Evolutionary conservation across 1,140 invertebrate species (phyloP).

Genomic region (Riptortus pedestris): DNA sequence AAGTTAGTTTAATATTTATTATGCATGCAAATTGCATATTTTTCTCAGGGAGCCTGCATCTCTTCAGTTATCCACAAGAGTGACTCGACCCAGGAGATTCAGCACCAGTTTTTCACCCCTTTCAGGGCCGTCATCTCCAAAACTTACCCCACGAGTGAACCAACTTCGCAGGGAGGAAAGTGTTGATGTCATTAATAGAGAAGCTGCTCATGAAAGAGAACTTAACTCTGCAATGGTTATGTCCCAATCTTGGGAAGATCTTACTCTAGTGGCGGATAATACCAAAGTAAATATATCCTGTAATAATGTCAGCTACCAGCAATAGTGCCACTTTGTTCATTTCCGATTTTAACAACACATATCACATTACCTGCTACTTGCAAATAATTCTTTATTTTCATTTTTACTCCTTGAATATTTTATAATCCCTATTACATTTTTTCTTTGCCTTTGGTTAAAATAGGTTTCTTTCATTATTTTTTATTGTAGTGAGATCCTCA

Average conservation of each 20-base stretch:
- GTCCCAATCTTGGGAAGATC: constrained; percentile 80
- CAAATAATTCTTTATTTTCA: too few species aligned
- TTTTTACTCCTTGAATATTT: too few species aligned
- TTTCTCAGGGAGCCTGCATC: constrained; percentile 10
- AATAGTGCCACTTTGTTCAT: too few species aligned
- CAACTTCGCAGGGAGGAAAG: constrained; percentile 81
- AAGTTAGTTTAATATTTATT: too few species aligned
- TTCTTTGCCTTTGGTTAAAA: too few species aligned
- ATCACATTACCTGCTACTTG: not conserved
- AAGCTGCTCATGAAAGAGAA: constrained; percentile 81
- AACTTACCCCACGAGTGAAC: constrained; percentile 67
- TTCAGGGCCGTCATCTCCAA: constrained; percentile 42
- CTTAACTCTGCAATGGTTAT: constrained; percentile 79
- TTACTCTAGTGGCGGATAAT: constrained; percentile 59
- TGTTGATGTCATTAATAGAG: constrained; percentile 66
- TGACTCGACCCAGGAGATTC: constrained; percentile 57
- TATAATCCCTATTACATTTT: too few species aligned
- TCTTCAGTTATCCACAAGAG: not conserved
- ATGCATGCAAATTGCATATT: too few species aligned
- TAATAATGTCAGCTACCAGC: too few species aligned
- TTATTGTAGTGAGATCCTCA: too few species aligned
- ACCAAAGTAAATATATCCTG: constrained; percentile 24
- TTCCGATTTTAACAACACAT: too few species aligned
- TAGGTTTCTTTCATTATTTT: too few species aligned
- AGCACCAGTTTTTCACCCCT: constrained; percentile 70